Base-by-base conservation (phyloP, 2,797 vertebrate genomes). In the Semaprochilodus insignis region DNA sequence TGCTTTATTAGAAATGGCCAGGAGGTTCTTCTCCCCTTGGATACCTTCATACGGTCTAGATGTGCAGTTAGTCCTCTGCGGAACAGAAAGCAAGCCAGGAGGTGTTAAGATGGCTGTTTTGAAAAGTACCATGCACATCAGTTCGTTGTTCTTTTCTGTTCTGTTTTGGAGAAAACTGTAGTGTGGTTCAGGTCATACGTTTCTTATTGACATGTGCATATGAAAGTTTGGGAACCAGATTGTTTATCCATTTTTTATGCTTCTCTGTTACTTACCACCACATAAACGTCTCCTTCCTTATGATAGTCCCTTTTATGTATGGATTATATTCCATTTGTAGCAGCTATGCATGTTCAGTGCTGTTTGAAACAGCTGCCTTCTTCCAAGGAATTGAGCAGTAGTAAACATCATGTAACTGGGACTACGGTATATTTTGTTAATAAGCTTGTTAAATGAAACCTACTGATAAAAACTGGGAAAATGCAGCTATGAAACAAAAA, bases 61-160 rank as follows among this genome's bases (percentile, higher is more conserved):
- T 92, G 90, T 90, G 92, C 91, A 90, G 92, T 92, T 92, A 89
- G 87, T 91, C 87, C 90, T 93, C 94, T 95, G 93, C 87, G 86
- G 44, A 87, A 90, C 81, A 88, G 83, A 90, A 90, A 91, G 88
- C 87, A 81, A 88, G 34, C 86, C 75, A 89, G 80, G 89, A 89
- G 82, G 85, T 59, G 78, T 92, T 89, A 89, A 84, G 86, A 87
- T 80, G 84, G 81, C 86, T 19, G 10, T 70, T 78, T 59, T 8
- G 60, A 23, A 19, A 23, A 66, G n/a, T 44, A 44, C 51, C n/a
- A 2, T 13, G 21, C 15, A 71, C 25, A 60, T 4, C 36, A 14
- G 0, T n/a, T 15, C 59, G 13, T 44, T 36, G 7, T 15, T 27
- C 1, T n/a, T 16, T 77, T 52, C 6, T 19, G 0, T 44, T 74